These are phyloP conservation scores for Micromussa lordhowensis DNA, from an alignment of 92 coral and sea anemone genomes.

Conservation along the genomic window DNA sequence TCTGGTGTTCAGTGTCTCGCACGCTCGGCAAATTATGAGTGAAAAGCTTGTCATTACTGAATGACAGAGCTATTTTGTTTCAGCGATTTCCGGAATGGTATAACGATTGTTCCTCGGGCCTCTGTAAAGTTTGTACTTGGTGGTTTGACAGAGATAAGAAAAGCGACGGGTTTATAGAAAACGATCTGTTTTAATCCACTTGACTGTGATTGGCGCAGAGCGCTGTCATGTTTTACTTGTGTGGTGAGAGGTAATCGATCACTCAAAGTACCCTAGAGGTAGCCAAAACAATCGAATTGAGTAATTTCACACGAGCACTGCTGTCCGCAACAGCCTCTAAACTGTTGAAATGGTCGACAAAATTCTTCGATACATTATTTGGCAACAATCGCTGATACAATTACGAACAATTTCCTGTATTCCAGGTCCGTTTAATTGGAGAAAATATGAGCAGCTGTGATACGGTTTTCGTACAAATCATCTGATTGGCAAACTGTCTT, in stretches of 20 bases:
- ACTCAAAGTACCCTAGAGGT: neutral
- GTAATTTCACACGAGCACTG: neutral
- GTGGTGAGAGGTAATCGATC: neutral
- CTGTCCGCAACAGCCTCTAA: neutral
- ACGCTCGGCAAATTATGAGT: constrained; percentile 26
- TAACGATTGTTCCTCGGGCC: neutral
- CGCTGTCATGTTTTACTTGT: neutral
- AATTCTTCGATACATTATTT: neutral
- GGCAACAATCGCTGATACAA: neutral
- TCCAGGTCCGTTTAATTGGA: neutral
- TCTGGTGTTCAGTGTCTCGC: constrained; percentile 1
- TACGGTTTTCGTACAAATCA: neutral
- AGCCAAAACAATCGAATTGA: neutral
- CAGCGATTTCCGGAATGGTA: constrained; percentile 48
- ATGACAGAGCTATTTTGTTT: constrained; percentile 41
- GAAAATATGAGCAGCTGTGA: neutral
- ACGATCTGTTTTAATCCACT: constrained; percentile 27
- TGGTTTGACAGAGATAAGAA: constrained; percentile 37
- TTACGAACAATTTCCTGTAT: neutral
- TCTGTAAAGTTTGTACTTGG: constrained; percentile 28
- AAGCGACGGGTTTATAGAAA: constrained; percentile 10
- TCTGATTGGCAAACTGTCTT: neutral
- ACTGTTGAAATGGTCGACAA: neutral
- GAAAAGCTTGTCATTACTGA: constrained; percentile 30
- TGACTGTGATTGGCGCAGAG: constrained; percentile 31